Evolutionary conservation across 2,797 vertebrate genomes (phyloP), one percentile per base, ranked within the genome.

Genomic region (Eupleurogrammus muticus): DNA sequence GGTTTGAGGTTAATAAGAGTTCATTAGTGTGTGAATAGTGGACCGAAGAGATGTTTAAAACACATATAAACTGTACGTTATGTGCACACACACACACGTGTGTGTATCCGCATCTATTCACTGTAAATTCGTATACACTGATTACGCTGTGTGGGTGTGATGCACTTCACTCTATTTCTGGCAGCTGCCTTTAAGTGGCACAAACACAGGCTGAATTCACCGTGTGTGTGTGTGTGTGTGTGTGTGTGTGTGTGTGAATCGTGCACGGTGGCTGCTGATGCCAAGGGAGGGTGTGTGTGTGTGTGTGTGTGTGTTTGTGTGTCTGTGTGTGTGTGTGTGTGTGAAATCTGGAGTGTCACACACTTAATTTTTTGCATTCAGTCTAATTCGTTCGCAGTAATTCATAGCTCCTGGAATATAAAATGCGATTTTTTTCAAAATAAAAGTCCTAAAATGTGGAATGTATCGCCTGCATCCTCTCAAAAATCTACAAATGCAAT

Each of bases 151-250:
- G 89, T 89, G 73, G 84, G 89, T 70, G 82, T 75, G 64, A 87
- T 81, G 61, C 79, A 65, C 65, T 82, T 56, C 53, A 32, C 4
- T 80, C 72, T 90, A 85, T 90, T 87, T 90, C 58, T 79, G 63
- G 79, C 50, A 10, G 79, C 75, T 60, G 74, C 75, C 67, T 87
- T 72, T 72, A 69, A 79, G 78, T 81, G 73, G 66, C 42, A 60
- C 70, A 67, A 83, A 86, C 57, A 69, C 67, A 75, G 65, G 78
- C 82, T 73, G 40, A 65, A 80, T 70, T 81, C n/a, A 24, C n/a
- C n/a, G 10, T 19, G 59, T 40, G 36, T 32, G 5, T 21, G 8
- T n/a, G 66, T 63, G n/a, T n/a, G n/a, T n/a, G n/a, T n/a, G n/a
- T n/a, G n/a, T n/a, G 10, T 19, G 59, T 40, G 36, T 32, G 5